Evolutionary conservation across 2,888 invertebrate genomes (phyloP).

Genomic region (Nasonovia ribisnigri): DNA sequence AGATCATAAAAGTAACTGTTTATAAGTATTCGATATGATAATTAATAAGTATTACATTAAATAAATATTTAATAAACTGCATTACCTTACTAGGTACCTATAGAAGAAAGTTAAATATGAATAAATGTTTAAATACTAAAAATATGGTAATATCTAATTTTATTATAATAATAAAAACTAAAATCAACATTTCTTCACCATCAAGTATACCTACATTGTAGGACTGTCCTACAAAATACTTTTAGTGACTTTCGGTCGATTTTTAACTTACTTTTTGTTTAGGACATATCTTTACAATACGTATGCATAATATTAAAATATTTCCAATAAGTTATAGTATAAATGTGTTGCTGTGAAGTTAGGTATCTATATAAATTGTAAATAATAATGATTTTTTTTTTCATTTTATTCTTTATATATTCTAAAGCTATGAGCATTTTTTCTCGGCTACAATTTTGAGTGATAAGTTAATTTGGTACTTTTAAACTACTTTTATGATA

Average conservation of each 20-base stretch:
- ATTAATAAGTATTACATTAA: neutral
- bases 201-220: too few species aligned
- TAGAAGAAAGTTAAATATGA: neutral
- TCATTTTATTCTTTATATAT: neutral
- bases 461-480: neutral
- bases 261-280: neutral
- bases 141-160: conserved; percentile 10
- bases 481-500: neutral
- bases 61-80: neutral
- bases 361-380: neutral
- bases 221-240: neutral
- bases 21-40: neutral
- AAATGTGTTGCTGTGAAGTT: neutral
- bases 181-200: neutral
- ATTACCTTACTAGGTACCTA: neutral
- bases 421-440: neutral
- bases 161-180: neutral
- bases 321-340: neutral
- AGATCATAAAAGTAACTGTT: neutral
- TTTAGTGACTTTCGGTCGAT: neutral
- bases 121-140: neutral
- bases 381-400: neutral
- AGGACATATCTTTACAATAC: neutral
- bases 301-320: neutral
- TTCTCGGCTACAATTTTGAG: neutral